A percentile compares a stretch with the other conserved stretches of the same genome.
Evolutionary conservation across 2,888 invertebrate species (phyloP).

Genomic region (Plagodis dolabraria): DNA sequence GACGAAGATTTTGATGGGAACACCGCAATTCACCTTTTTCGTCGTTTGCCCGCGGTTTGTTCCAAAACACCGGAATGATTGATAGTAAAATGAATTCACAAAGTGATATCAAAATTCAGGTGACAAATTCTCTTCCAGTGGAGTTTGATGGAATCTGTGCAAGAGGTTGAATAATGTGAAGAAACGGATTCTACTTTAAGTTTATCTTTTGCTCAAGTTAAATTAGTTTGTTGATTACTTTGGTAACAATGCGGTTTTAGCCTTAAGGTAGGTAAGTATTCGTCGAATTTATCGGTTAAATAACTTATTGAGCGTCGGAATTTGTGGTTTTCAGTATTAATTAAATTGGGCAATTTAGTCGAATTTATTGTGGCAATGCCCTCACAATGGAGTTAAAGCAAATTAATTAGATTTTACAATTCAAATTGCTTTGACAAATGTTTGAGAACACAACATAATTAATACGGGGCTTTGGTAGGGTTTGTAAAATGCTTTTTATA

Average conservation of each 20-base stretch:
- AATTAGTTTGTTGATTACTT: conserved; percentile 41
- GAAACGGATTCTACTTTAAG: conserved; percentile 22
- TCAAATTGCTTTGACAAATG: conserved; percentile 32
- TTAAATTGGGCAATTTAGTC: conserved; percentile 37
- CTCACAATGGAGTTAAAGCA: conserved; percentile 18
- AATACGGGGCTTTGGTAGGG: not conserved
- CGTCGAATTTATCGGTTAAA: conserved; percentile 52
- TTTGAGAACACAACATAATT: conserved; percentile 10
- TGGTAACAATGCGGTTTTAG: conserved; percentile 39
- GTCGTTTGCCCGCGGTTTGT: conserved; percentile 15
- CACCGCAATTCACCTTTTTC: conserved; percentile 39
- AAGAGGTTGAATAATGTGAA: conserved; percentile 13
- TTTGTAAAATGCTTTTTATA: conserved; percentile 9
- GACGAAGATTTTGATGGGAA: conserved; percentile 52
- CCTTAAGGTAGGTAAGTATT: conserved; percentile 45
- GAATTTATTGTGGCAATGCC: conserved; percentile 26
- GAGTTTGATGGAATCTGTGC: conserved; percentile 3
- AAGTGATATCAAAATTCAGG: conserved; percentile 8
- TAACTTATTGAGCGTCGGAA: conserved; percentile 49
- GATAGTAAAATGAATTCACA: conserved; percentile 7
- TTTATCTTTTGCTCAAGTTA: conserved; percentile 37
- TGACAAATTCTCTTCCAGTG: conserved; percentile 4
- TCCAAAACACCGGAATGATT: conserved; percentile 19
- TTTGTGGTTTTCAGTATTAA: conserved; percentile 50
- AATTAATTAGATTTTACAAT: conserved; percentile 36